Conservation (phyloP, 2,113 vertebrate species). For the Pomatostomus ruficeps region DNA sequence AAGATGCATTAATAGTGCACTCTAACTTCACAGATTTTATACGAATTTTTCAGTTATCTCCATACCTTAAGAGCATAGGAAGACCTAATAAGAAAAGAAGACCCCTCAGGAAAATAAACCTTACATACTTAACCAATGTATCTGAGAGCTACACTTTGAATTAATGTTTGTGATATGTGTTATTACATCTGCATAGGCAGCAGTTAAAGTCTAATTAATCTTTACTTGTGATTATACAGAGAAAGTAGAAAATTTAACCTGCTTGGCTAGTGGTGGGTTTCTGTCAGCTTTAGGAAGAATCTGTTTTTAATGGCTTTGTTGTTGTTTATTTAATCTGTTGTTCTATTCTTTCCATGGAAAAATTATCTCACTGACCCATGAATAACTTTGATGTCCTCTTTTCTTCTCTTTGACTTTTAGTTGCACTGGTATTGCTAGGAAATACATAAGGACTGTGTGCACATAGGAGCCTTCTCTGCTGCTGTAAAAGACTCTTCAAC, state of each 20-base stretch:
- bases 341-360: background rate
- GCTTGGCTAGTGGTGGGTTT: background rate
- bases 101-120: slow-evolving; percentile 64
- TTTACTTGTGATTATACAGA: background rate
- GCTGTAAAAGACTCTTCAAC: background rate
- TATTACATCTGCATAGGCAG: slow-evolving; percentile 38
- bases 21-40: slow-evolving; percentile 57
- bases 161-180: slow-evolving; percentile 47
- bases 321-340: background rate
- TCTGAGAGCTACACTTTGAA: slow-evolving; percentile 64
- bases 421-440: background rate
- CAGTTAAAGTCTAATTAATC: slow-evolving; percentile 61
- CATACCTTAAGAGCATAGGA: background rate
- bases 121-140: slow-evolving; percentile 68
- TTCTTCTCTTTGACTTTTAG: background rate
- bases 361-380: background rate
- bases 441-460: background rate
- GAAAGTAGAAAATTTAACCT: background rate
- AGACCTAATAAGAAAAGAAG: slow-evolving; percentile 52
- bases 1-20: slow-evolving; percentile 60
- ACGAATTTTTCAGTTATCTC: slow-evolving; percentile 30
- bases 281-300: background rate
- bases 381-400: background rate
- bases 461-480: background rate
- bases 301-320: background rate